phyloP scores from a whole-genome alignment of 92 coral and sea anemone species.

The Metridium senile region DNA sequence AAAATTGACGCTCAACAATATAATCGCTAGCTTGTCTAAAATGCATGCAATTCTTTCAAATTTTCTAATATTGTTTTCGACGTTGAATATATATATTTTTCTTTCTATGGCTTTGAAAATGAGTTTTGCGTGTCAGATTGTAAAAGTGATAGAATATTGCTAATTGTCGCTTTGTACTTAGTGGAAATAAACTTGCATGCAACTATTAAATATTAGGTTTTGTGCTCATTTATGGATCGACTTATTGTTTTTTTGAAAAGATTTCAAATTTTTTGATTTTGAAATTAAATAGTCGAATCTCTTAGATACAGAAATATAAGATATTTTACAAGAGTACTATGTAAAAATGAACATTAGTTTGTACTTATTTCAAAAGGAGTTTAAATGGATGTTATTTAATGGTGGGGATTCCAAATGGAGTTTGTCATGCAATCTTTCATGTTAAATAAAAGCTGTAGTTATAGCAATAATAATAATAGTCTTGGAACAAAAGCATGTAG shows the following conservation, averaged over 20 bases:
- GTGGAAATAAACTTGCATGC: background rate
- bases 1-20: background rate
- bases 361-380: too few relatives aligned
- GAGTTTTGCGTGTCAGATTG: background rate
- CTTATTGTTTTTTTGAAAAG: background rate
- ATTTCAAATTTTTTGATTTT: background rate
- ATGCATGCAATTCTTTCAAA: background rate
- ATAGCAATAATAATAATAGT: too few relatives aligned
- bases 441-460: too few relatives aligned
- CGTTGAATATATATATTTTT: background rate
- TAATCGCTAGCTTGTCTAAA: background rate
- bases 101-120: background rate
- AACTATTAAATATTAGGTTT: background rate
- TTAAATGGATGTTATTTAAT: too few relatives aligned
- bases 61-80: background rate
- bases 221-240: background rate
- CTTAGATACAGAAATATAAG: too few relatives aligned
- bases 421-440: too few relatives aligned
- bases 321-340: too few relatives aligned
- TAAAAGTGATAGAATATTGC: constrained; percentile 10
- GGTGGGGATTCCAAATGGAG: too few relatives aligned
- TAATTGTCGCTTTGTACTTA: background rate
- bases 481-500: too few relatives aligned
- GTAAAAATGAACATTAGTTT: too few relatives aligned
- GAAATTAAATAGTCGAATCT: too few relatives aligned